Evolutionary conservation across 2,113 vertebrate species (phyloP), one percentile per base, ranked within the genome.

Genomic region (Bufo gargarizans): DNA sequence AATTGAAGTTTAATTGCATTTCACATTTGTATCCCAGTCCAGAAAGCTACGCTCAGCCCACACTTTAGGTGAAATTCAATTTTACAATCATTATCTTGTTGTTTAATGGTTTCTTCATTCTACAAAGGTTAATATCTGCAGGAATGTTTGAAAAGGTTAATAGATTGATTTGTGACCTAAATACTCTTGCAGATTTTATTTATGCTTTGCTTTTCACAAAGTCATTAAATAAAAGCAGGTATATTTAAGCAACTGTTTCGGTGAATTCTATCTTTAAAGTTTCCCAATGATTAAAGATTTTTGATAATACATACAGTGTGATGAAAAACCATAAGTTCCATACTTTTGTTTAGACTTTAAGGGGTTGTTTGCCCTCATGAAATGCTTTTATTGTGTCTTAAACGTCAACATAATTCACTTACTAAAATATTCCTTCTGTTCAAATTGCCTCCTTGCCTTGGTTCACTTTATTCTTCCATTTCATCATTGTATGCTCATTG

Each of bases 101-200:
- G 50, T 89, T 90, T 91, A 91, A 91, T 65, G 89, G 84, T 59
- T n/a, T 91, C 63, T 90, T 49, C 83, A 76, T 92, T 89, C 91
- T 89, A 89, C 19, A 87, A 81, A 90, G 72, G 85, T 86, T 90
- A 82, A 91, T 90, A 58, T 89, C 87, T 55, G 20, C 86, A 59
- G 84, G 82, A 89, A 78, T 91, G 72, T 84, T 90, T 91, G 91
- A 93, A 90, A 72, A 91, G 84, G 67, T 92, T 86, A 90, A 93
- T 91, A 93, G 86, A 91, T 93, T 91, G 86, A 91, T 56, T 90
- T 58, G 76, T 85, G 47, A 74, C 82, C 72, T 87, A 14, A 83
- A 49, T 89, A 47, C 56, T 4, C n/a, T 74, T 61, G 53, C 53
- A 77, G 59, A 47, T 84, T 84, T 55, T 88, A 77, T 84, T 77